Conservation (phyloP, 2,113 vertebrate species). For the Leucoraja erinaceus region DNA sequence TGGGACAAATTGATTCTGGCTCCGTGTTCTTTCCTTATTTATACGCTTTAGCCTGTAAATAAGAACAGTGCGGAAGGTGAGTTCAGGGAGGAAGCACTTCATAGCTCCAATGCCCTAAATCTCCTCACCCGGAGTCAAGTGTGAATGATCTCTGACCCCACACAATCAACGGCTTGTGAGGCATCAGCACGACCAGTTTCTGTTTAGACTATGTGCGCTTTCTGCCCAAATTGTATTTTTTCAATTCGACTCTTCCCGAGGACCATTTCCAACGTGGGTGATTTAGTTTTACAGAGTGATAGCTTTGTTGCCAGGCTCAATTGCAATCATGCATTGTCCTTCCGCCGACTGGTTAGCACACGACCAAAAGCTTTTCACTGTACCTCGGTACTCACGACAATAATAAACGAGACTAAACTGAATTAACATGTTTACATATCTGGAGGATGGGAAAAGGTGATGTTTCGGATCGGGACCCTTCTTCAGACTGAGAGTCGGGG, state of each 20-base stretch:
- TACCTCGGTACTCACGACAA: too few relatives aligned
- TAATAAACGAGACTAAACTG: too few relatives aligned
- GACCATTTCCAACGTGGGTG: background rate
- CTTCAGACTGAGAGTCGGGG: too few relatives aligned
- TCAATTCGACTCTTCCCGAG: background rate
- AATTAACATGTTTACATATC: too few relatives aligned
- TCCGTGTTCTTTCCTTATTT: background rate
- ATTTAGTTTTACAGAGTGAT: background rate
- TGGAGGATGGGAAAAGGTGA: too few relatives aligned
- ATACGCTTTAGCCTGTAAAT: background rate
- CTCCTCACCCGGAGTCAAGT: background rate
- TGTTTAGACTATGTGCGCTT: conserved; percentile 41
- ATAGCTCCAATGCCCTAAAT: background rate
- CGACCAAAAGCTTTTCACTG: too few relatives aligned
- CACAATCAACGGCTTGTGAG: background rate
- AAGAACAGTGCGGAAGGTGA: background rate
- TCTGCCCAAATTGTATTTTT: conserved; percentile 41
- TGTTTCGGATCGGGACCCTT: too few relatives aligned
- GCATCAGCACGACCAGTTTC: conserved; percentile 41
- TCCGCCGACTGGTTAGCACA: too few relatives aligned
- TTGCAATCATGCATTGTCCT: too few relatives aligned
- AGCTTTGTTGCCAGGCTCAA: too few relatives aligned
- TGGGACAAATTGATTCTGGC: background rate
- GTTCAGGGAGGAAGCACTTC: background rate
- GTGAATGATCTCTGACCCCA: background rate